Evolutionary conservation across 1,140 invertebrate genomes (phyloP).

Genomic region (Rhizoglyphus robini): DNA sequence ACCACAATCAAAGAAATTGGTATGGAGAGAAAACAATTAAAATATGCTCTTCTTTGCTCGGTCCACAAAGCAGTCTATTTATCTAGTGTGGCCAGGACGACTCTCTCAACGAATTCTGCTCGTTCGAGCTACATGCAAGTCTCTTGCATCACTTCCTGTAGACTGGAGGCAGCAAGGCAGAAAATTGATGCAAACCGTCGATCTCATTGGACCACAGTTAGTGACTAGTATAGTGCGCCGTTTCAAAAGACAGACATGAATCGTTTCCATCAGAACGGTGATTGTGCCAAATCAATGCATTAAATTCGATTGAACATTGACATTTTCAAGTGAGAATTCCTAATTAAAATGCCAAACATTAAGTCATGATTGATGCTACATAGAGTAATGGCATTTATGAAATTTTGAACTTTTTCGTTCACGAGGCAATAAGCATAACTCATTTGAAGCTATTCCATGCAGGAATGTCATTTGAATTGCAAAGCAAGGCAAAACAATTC

Average conservation of each 20-base stretch:
- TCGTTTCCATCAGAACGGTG: no score
- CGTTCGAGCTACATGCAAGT: not conserved
- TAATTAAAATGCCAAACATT: not conserved
- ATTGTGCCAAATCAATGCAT: not conserved
- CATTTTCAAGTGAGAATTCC: not conserved
- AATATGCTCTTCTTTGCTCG: not conserved
- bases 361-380: no score
- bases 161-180: not conserved
- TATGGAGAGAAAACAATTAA: conserved; percentile 6
- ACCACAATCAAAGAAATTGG: not conserved
- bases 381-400: no score
- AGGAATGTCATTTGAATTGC: no score
- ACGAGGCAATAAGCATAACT: no score
- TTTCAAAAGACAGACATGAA: no score
- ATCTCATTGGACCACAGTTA: not conserved
- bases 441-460: no score
- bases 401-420: no score
- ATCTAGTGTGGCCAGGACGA: not conserved
- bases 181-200: conserved; percentile 9
- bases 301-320: not conserved
- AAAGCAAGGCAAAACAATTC: no score
- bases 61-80: not conserved
- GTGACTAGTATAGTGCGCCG: not conserved
- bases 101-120: not conserved
- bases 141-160: not conserved